phyloP scores from a whole-genome alignment of 1,140 invertebrate species.

The Meloidogyne exigua region DNA sequence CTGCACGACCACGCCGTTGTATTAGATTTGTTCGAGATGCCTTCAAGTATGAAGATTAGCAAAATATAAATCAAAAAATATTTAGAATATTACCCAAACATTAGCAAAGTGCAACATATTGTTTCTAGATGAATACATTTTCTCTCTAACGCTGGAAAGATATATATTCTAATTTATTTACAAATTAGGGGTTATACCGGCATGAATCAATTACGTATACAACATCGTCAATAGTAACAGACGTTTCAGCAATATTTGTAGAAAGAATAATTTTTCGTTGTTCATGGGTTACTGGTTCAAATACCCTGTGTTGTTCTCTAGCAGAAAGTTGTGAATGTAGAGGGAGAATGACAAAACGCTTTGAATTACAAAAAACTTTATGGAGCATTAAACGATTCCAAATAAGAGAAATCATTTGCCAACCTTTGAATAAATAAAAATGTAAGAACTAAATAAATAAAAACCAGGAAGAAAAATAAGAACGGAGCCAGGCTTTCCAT shows the following conservation, averaged over 20 bases:
- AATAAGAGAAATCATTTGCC: conserved; percentile 81
- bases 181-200: conserved; percentile 65
- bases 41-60: background rate
- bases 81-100: conserved; percentile 69
- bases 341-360: conserved; percentile 51
- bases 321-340: conserved; percentile 63
- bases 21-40: conserved; percentile 68
- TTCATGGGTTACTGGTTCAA: conserved; percentile 70
- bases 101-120: conserved; percentile 61
- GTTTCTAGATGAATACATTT: conserved; percentile 55
- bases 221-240: conserved; percentile 85
- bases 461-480: conserved; percentile 80
- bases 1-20: conserved; percentile 73
- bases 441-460: background rate
- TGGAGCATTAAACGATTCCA: conserved; percentile 66
- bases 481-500: conserved; percentile 72
- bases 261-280: conserved; percentile 76
- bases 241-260: conserved; percentile 90
- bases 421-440: conserved; percentile 66
- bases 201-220: conserved; percentile 86
- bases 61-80: conserved; percentile 68
- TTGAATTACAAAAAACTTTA: conserved; percentile 27
- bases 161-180: background rate
- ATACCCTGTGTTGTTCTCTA: conserved; percentile 77
- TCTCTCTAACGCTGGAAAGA: conserved; percentile 49